Conservation (phyloP, 2,113 vertebrate genomes). For the Aldabrachelys gigantea region DNA sequence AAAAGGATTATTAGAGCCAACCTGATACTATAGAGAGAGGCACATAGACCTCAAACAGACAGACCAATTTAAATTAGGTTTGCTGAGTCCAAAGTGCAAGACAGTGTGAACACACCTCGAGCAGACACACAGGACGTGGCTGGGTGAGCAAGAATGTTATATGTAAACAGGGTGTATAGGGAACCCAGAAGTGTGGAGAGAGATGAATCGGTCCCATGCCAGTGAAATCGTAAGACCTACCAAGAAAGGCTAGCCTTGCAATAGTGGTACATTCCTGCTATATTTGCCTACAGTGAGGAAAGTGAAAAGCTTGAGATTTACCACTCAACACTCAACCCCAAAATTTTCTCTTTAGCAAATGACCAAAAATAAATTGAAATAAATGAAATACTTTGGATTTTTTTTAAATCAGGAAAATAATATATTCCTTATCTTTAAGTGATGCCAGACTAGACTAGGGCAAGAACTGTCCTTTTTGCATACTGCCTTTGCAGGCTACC, state of each 20-base stretch:
- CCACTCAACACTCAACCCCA: neutral
- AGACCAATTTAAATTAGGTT: neutral
- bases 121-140: neutral
- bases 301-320: neutral
- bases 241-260: rapidly evolving
- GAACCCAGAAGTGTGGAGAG: neutral
- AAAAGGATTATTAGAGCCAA: rapidly evolving
- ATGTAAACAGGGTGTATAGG: neutral
- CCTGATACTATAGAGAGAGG: neutral
- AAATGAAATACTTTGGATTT: neutral
- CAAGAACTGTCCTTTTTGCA: neutral
- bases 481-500: rapidly evolving
- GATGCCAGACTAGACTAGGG: rapidly evolving
- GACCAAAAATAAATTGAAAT: neutral
- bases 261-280: neutral
- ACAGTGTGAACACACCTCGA: rapidly evolving
- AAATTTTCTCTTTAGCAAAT: neutral
- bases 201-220: rapidly evolving
- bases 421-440: rapidly evolving
- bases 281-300: neutral
- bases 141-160: neutral
- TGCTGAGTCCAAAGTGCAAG: rapidly evolving
- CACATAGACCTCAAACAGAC: neutral
- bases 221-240: rapidly evolving
- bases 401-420: neutral